Evolutionary conservation across 2,113 vertebrate species (phyloP), one percentile per base, ranked within the genome.

Genomic region (Cervus canadensis): DNA sequence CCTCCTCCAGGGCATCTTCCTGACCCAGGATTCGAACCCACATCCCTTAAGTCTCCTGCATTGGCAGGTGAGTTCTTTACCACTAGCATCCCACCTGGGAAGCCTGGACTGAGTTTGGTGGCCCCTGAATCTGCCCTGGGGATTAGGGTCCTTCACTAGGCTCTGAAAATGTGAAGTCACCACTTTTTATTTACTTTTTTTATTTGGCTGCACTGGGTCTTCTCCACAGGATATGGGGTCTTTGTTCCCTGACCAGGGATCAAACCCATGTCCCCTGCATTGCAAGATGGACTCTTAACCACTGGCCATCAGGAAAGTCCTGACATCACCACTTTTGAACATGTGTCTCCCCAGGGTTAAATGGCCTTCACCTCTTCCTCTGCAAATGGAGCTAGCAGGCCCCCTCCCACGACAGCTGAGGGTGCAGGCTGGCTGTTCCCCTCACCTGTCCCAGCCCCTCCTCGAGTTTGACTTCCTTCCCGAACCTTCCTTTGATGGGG

Each of bases 331-430:
- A 54, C 56, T 86, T 95, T 30, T 36, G 48, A 84, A 87, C 36
- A 17, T 19, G 6, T 10, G 43, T 67, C 6, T 52, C 45, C 54
- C 6, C 14, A 40, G 30, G 40, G 36, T 76, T 67, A 45, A 40
- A 36, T 2, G n/a, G 3, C 50, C 13, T 21, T 83, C 78, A 76
- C 21, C 15, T 14, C 14, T 60, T 33, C 45, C 21, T 30, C 71
- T 54, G 16, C 30, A 7, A 14, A 21, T 19, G 1, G 13, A 4
- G 21, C 12, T 50, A 2, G 0, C 2, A 26, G 87, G 45, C 71
- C 15, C 0, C 82, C 52, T 87, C 14, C 2, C 81, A 45, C 3
- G 6, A 33, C 10, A 16, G 57, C 95, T 9, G 59, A 62, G 67
- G 14, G 33, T n/a, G 15, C 21, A 48, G 56, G 45, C 52, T 15